Evolutionary conservation across 2,888 invertebrate species (phyloP), one percentile per base, ranked within the genome.

Genomic region (Geotrupes spiniger): DNA sequence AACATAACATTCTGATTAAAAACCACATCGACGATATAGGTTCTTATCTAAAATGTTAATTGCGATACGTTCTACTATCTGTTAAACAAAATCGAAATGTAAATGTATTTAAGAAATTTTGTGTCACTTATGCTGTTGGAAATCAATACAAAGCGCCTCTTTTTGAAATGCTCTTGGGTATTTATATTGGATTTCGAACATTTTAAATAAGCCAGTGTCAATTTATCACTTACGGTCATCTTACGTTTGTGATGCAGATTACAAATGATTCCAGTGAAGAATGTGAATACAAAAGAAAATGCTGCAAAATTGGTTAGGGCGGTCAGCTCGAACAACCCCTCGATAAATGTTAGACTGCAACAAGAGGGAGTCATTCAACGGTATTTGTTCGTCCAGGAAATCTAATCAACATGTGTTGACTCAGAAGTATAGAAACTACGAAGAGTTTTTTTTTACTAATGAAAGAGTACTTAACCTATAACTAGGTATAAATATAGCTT

Each of bases 221-320:
- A 63, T 63, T 64, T 63, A 64, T 63, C 63, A 63, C 61, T 63
- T 56, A 58, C 62, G 60, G 61, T 63, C 63, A 65, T 64, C 63
- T 62, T 59, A 55, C 66, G 64, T 66, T 68, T 67, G 66, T 66
- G 60, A 68, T 68, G 67, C 65, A 68, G 66, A 67, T 68, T 65
- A 63, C 57, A 48, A 54, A 58, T 56, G 59, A 53, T 49, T 48
- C 44, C 41, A 42, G 36, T 44, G 47, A 54, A 45, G 50, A 52
- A 52, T 50, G 52, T 29, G 50, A 54, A 51, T 49, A 49, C 37
- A 49, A 38, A 41, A 41, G 36, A 47, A 42, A 42, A 37, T 36
- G 47, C 36, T 47, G 41, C 40, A 36, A 47, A 42, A 40, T 33
- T 38, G 42, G 36, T 29, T 42, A 47, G 42, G 47, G 46, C 52